Evolutionary conservation across 2,113 vertebrate species (phyloP), one percentile per base, ranked within the genome.

Genomic region (Pseudonaja textilis): DNA sequence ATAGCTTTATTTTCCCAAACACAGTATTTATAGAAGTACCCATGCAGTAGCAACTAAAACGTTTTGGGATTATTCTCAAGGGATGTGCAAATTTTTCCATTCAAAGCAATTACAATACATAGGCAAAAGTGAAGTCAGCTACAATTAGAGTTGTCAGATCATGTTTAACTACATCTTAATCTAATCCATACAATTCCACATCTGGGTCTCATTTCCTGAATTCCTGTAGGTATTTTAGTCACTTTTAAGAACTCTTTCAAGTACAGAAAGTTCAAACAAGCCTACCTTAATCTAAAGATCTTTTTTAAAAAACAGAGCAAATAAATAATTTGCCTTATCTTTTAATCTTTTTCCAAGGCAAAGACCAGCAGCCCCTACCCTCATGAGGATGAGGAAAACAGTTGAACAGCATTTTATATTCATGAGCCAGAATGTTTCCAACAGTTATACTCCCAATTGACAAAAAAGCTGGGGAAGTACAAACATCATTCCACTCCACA

Each of bases 121-220:
- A 94, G 93, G 95, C 94, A 90, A 96, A 96, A 96, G 95, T 89
- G 96, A 96, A 94, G 95, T 64, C 89, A 92, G 89, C 95, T 93
- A 91, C 96, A 97, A 97, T 97, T 97, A 97, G 96, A 97, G 95
- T 97, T 96, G 96, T 97, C 97, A 96, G 96, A 93, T 95, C 95
- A 90, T 90, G 95, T 97, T 96, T 96, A 94, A 91, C 85, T 94
- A 96, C 89, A 94, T 96, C 97, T 97, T 94, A 97, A 97, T 97
- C 96, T 96, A 96, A 96, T 95, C 95, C 92, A 56, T 92, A 94
- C 94, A 96, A 94, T 93, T 89, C 95, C 94, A 94, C 97, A 97
- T 96, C 96, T 96, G 96, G 97, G 95, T 94, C 96, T 96, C 96
- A 94, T 97, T 96, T 95, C 94, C 96, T 23, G 57, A 96, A 96